A percentile compares a stretch with the other conserved stretches of the same genome.
phyloP scores from a whole-genome alignment of 1,140 invertebrate genomes.

The Neuroterus valhalla region DNA sequence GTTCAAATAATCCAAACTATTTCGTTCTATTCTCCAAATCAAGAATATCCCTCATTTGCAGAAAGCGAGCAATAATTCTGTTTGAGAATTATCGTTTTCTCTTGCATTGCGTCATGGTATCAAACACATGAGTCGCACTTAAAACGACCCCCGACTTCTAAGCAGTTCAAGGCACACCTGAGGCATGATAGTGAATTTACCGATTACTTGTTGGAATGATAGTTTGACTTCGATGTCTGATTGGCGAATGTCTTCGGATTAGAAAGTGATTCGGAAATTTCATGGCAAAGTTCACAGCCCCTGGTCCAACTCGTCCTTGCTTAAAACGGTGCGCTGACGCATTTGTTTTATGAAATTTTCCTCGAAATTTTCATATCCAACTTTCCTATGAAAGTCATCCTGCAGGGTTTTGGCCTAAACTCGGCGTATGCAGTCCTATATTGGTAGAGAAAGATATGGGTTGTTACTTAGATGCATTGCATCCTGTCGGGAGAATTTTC shows the following conservation, averaged over 20 bases:
- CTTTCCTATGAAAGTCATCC: conserved; percentile 37
- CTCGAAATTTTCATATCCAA: no score
- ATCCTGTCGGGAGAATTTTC: no score
- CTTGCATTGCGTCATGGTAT: not conserved
- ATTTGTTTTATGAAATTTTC: no score
- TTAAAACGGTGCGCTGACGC: not conserved
- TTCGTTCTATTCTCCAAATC: no score
- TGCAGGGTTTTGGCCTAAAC: no score
- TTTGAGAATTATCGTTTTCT: conserved; percentile 8
- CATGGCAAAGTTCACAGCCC: conserved; percentile 14
- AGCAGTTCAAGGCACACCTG: not conserved
- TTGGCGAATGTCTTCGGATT: not conserved
- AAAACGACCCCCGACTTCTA: conserved; percentile 3
- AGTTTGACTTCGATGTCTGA: not conserved
- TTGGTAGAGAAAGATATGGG: no score
- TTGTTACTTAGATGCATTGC: no score
- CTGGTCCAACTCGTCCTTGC: not conserved
- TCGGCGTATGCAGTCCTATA: no score
- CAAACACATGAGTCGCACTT: not conserved
- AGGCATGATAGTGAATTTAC: no score
- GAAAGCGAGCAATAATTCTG: not conserved
- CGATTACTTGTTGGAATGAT: no score
- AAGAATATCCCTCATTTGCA: not conserved
- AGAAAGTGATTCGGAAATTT: conserved; percentile 24
- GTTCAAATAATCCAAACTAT: no score